Evolutionary conservation across 2,113 vertebrate species (phyloP).

Genomic region (Leucosticte australis): DNA sequence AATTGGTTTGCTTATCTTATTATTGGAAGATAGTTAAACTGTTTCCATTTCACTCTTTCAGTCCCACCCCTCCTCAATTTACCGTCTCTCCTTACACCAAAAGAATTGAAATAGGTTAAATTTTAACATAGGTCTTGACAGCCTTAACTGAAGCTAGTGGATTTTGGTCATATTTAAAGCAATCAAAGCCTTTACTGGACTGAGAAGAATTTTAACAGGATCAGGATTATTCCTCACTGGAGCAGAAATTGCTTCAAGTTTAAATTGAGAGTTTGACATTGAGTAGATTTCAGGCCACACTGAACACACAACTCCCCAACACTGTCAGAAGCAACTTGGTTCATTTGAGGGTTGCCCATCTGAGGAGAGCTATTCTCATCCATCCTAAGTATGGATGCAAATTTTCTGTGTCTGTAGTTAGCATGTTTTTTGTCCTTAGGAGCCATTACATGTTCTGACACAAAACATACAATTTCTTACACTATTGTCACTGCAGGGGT

Average conservation of each 20-base stretch:
- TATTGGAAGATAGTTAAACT: slow-evolving; percentile 8
- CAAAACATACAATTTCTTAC: not conserved
- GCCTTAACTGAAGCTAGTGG: not conserved
- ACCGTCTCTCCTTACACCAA: not conserved
- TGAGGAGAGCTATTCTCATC: not conserved
- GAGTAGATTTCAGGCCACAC: not conserved
- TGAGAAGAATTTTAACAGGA: not conserved
- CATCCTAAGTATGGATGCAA: not conserved
- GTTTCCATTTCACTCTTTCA: not conserved
- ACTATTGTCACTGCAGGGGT: not conserved
- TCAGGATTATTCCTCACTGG: not conserved
- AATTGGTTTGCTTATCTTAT: slow-evolving; percentile 53
- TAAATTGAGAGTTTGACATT: not conserved
- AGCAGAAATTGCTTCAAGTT: not conserved
- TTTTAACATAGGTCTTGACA: not conserved
- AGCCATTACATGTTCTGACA: not conserved
- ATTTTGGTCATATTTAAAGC: slow-evolving; percentile 38
- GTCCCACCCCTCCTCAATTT: not conserved
- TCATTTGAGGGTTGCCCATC: not conserved
- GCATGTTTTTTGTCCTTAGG: not conserved
- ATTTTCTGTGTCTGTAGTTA: not conserved
- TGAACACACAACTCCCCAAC: not conserved
- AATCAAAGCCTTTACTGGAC: not conserved
- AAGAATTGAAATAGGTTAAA: not conserved
- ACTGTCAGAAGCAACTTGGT: not conserved